Percentiles rank a stretch among this genome's conserved stretches.
phyloP scores from a whole-genome alignment of 2,888 invertebrate species.

The Celastrina argiolus region DNA sequence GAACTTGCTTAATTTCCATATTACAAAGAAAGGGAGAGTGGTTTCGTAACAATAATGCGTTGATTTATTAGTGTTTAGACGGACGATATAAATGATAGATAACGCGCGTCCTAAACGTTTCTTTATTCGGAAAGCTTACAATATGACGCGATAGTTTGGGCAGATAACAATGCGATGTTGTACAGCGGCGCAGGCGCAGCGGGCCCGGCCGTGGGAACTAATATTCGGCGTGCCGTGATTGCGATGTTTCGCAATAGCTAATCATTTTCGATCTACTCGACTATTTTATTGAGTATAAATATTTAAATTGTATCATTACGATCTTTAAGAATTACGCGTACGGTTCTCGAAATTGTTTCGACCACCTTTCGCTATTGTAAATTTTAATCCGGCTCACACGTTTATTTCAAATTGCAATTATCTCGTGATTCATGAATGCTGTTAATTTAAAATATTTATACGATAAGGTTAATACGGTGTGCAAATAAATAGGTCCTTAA shows the following conservation, averaged over 20 bases:
- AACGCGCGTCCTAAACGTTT: conserved; percentile 54
- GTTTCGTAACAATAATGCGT: conserved; percentile 64
- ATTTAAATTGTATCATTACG: conserved; percentile 28
- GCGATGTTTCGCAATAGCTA: conserved; percentile 66
- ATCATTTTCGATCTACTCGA: conserved; percentile 44
- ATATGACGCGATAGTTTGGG: conserved; percentile 77
- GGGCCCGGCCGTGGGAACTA: conserved; percentile 69
- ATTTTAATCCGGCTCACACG: conserved; percentile 18
- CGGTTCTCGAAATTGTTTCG: conserved; percentile 1
- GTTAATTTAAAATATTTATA: conserved; percentile 10
- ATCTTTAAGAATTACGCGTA: conserved; percentile 18
- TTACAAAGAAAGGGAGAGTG: conserved; percentile 41
- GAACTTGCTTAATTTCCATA: conserved; percentile 37
- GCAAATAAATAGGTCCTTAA: conserved; percentile 8
- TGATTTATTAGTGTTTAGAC: conserved; percentile 72
- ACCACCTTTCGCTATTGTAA: conserved; percentile 22
- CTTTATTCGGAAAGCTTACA: conserved; percentile 74
- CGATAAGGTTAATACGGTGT: conserved; percentile 4
- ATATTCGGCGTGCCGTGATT: conserved; percentile 55
- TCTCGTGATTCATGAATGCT: conserved; percentile 16
- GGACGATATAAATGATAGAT: conserved; percentile 45
- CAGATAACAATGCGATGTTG: conserved; percentile 76
- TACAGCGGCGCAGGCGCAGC: conserved; percentile 51
- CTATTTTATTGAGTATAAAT: conserved; percentile 29
- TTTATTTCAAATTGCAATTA: conserved; percentile 21